Evolutionary conservation across 2,797 vertebrate genomes (phyloP), one percentile per base, ranked within the genome.

Genomic region (Coccyzus lansbergi): DNA sequence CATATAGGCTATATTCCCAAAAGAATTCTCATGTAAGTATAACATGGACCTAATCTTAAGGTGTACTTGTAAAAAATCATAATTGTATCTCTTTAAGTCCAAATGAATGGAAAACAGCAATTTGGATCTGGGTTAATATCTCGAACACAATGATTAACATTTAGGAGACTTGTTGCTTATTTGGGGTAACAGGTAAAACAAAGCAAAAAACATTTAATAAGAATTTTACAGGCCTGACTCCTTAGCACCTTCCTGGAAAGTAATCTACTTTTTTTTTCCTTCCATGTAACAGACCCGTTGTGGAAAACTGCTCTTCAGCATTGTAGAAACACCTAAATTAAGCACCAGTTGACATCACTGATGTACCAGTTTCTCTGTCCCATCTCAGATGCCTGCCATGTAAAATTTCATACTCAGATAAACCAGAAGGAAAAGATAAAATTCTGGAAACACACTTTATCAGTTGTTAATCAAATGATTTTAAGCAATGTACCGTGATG

Each of bases 311-410:
- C 31, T 90, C 62, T 51, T 63, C 63, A 33, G 10, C 16, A 83
- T 26, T 10, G 8, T 64, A 77, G 53, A 87, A 95, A 88, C 59
- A 90, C 20, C 49, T 93, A 94, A 89, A n/a, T 84, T 81, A 94
- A 74, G 53, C 53, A 91, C 20, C 59, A 86, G 9, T 22, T 90
- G 83, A 76, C 76, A 91, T 46, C 31, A 79, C 28, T 55, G 71
- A 44, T 75, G 64, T 25, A 76, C 55, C 25, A 25, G 29, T 74
- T 96, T 84, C 86, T 94, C 52, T 60, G 53, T 52, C 58, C 14
- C 3, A 65, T 62, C 46, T 93, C 90, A 96, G 36, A 80, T 79
- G 28, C 53, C 76, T 95, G 60, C 31, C 48, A 94, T 26, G 49
- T 28, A 44, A 62, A 68, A 48, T 9, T 74, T 29, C 49, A 78